Conservation (phyloP, 2,797 vertebrate genomes). For the Picus viridis region DNA sequence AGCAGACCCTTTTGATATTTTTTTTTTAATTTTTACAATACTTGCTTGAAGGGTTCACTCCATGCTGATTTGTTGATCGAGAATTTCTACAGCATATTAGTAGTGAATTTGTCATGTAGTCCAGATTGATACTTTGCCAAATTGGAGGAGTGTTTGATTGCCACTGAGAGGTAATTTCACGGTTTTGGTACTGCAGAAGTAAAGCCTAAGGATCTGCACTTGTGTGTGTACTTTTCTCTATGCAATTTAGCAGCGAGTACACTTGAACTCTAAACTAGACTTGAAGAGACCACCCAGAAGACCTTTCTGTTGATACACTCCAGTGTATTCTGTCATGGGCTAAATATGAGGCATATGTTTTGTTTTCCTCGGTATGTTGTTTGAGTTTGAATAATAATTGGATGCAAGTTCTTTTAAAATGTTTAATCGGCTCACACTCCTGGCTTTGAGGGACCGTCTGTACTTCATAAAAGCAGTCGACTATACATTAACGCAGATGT, state of each 20-base stretch:
- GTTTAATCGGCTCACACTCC: background rate
- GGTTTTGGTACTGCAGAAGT: background rate
- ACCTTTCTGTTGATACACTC: conserved; percentile 23
- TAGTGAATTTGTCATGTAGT: background rate
- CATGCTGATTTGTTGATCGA: background rate
- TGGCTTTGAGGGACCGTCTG: background rate
- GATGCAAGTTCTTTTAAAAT: background rate
- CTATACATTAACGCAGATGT: background rate
- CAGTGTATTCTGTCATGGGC: conserved; percentile 18
- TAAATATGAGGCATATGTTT: conserved; percentile 44
- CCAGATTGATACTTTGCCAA: background rate
- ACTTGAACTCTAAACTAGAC: conserved; percentile 6
- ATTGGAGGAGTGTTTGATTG: background rate
- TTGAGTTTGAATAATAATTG: conserved; percentile 33
- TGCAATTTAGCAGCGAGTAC: background rate
- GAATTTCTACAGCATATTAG: background rate
- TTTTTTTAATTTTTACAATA: background rate
- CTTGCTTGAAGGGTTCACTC: background rate
- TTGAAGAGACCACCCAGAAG: conserved; percentile 51
- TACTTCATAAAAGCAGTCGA: background rate
- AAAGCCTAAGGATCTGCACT: background rate
- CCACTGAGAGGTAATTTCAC: background rate
- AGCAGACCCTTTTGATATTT: background rate
- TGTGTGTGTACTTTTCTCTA: background rate
- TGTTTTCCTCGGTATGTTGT: conserved; percentile 22